Evolutionary conservation across 2,888 invertebrate species (phyloP).

Genomic region (Sussaba pulchella): DNA sequence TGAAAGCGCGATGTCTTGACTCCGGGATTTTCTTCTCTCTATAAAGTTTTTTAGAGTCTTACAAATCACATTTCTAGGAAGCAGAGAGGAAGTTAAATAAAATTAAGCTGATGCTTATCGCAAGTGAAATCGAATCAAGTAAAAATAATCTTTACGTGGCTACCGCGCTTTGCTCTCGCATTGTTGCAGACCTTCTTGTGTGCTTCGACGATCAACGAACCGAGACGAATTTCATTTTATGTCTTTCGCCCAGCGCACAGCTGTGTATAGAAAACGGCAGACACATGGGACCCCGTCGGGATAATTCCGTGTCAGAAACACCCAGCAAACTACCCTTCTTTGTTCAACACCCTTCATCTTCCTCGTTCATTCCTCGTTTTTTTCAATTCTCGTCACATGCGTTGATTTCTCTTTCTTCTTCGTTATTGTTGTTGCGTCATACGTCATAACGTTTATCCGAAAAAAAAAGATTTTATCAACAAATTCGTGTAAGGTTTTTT

Average conservation of each 20-base stretch:
- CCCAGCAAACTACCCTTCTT: constrained; percentile 10
- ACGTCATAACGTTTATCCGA: not conserved
- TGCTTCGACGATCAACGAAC: constrained; percentile 13
- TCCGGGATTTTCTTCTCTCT: too few relatives aligned
- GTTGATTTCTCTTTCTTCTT: constrained; percentile 3
- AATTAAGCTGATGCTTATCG: too few relatives aligned
- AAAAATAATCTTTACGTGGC: too few relatives aligned
- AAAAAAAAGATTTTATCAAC: not conserved
- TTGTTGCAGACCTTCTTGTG: not conserved
- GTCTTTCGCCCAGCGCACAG: constrained; percentile 21
- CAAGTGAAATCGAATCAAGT: too few relatives aligned
- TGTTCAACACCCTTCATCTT: not conserved
- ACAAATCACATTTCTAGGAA: too few relatives aligned
- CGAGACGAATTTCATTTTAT: constrained; percentile 28
- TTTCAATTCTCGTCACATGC: constrained; percentile 1
- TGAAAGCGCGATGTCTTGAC: too few relatives aligned
- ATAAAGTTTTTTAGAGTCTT: too few relatives aligned
- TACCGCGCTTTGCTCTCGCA: too few relatives aligned
- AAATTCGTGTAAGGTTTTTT: too few relatives aligned
- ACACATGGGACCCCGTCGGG: constrained; percentile 27
- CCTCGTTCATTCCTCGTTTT: not conserved
- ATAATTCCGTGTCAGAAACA: constrained; percentile 29
- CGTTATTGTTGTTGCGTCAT: not conserved
- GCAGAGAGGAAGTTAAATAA: too few relatives aligned
- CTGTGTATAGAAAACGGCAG: constrained; percentile 5